Percentiles rank a stretch among this genome's conserved stretches.
phyloP scores from a whole-genome alignment of 2,888 invertebrate species.

The Drosophila hamatofila region DNA sequence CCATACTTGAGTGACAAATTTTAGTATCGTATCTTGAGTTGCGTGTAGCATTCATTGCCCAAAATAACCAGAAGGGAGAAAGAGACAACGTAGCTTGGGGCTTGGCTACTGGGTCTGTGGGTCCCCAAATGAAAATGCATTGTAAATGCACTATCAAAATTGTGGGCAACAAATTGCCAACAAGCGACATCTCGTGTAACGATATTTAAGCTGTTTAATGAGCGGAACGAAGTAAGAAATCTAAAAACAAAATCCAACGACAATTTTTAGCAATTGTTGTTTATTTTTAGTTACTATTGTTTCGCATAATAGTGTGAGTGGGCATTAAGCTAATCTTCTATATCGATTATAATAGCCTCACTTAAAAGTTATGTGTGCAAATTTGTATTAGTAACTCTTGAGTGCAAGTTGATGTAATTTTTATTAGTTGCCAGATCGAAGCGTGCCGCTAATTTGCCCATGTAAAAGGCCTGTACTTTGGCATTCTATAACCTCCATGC shows the following conservation, averaged over 20 bases:
- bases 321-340: slow-evolving; percentile 6
- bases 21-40: slow-evolving; percentile 31
- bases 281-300: slow-evolving; percentile 5
- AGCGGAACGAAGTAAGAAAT: slow-evolving; percentile 58
- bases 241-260: slow-evolving; percentile 41
- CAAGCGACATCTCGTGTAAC: slow-evolving; percentile 42
- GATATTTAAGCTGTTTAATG: slow-evolving; percentile 62
- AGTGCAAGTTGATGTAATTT: slow-evolving; percentile 17
- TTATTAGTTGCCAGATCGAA: slow-evolving; percentile 11
- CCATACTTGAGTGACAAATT: too few species aligned
- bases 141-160: slow-evolving; percentile 42
- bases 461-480: slow-evolving; percentile 9
- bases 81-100: not conserved
- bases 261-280: slow-evolving; percentile 20
- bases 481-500: slow-evolving; percentile 11
- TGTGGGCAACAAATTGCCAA: slow-evolving; percentile 45
- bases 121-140: slow-evolving; percentile 49
- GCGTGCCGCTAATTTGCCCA: slow-evolving; percentile 48
- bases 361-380: slow-evolving; percentile 10
- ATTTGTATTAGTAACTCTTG: slow-evolving; percentile 10
- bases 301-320: not conserved
- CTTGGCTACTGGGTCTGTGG: slow-evolving; percentile 50
- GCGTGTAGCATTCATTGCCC: slow-evolving; percentile 39
- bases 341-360: slow-evolving; percentile 12
- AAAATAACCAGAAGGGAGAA: slow-evolving; percentile 10